Evolutionary conservation across 53 echinoderm and acorn worm genomes (phyloP), one percentile per base, ranked within the genome.

Genomic region (Mesocentrotus franciscanus): DNA sequence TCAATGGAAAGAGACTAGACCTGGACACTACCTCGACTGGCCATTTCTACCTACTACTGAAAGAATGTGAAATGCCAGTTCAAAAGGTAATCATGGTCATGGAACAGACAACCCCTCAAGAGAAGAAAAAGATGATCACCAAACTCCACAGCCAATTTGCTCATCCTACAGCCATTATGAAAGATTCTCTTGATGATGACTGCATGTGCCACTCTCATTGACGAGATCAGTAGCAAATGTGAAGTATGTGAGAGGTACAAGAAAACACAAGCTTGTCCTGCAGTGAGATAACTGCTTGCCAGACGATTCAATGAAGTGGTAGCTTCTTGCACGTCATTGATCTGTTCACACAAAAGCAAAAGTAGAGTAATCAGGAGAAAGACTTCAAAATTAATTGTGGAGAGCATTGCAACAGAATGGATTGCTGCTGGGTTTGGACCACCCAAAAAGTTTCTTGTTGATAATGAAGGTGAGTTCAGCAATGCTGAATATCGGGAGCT

Each of bases 281-380:
- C 81, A 84, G 96, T 96, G 34, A 10, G 66, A 35, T 24, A 95
- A 56, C 96, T 95, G 24, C 12, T 96, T 90, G 96, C 96, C 0
- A 96, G 64, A 32, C 92, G 92, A 26, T 96, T 95, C 92, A 96
- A 96, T 96, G 96, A 96, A 92, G 96, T 95, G 42, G 87, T 95
- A 0, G 96, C 96, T 96, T 96, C 36, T 33, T 95, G 75, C 96
- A 96, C 55, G 95, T 96, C 92, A 96, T 95, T 70, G 96, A 96
- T 29, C 85, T 95, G 58, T 96, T 84, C 79, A 91, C 92, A 4
- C 84, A 95, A 71, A 95, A 95, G 96, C 30, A 96, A 96, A 33
- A 92, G 84, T n/a, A 92, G 72, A 39, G 22, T 96, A 26, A 93
- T 96, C 93, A 85, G 85, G 55, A 95, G 90, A 34, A 92, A 96